Evolutionary conservation across 2,888 invertebrate genomes (phyloP), one percentile per base, ranked within the genome.

Genomic region (Ichneumoninae sp.): DNA sequence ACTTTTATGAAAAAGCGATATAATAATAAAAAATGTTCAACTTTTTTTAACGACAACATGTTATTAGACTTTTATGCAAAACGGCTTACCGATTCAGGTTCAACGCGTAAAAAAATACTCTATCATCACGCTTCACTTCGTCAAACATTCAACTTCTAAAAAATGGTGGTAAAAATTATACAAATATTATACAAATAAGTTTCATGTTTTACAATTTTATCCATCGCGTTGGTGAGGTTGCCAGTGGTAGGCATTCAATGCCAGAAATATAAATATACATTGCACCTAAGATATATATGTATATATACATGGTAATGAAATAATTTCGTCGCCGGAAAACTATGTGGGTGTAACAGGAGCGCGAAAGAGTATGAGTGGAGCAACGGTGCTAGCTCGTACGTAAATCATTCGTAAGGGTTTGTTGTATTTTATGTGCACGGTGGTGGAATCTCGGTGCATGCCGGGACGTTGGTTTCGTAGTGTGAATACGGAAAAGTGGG

Each of bases 391-490:
- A 63, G 68, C 76, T 78, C 70, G 71, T 73, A 85, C 79, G 79
- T 85, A 85, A 85, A 85, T 85, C 85, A 85, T 85, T 79, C 75
- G 76, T 79, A 85, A 82, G 82, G 76, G 79, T 71, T 63, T 80
- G 85, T 82, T 82, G 82, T 85, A 82, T 85, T 85, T 82, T 82
- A 85, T 82, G 85, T 68, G 71, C 78, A 63, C 85, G 73, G 65
- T 75, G 66, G 82, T 76, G 76, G 82, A 85, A 85, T 85, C 85
- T 85, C 85, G 82, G 79, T 79, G 73, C 71, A 78, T 75, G 68
- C 36, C 65, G 78, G 65, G 50, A n/a, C 50, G 60, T 50, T 26
- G 36, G 63, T 57, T 52, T 80, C 50, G 60, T 44, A 47, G 70
- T 66, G 85, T 60, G 71, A 82, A 85, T 76, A 79, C 54, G 79